phyloP scores from a whole-genome alignment of 1,140 invertebrate species.

The Eupristina koningsbergeri region DNA sequence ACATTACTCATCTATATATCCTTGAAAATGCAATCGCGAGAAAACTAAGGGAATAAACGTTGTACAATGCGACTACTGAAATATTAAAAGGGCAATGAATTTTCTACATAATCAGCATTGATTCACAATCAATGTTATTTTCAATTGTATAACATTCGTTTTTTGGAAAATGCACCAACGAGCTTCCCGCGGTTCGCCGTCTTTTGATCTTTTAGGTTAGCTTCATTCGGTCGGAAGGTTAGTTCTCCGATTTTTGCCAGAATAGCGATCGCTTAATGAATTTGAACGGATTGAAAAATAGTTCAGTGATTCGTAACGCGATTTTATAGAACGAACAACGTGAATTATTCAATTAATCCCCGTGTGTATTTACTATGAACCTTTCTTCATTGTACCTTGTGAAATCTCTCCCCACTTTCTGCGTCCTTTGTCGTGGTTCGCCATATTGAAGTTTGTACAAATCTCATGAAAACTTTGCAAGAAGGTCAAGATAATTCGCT shows the following conservation, averaged over 20 bases:
- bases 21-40: constrained; percentile 28
- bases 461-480: constrained; percentile 48
- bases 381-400: constrained; percentile 66
- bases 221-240: constrained; percentile 33
- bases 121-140: constrained; percentile 27
- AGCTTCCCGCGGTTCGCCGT: constrained; percentile 47
- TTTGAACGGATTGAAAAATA: background rate
- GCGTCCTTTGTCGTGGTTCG: constrained; percentile 75
- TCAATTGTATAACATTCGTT: constrained; percentile 23
- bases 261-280: constrained; percentile 8
- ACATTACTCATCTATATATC: constrained; percentile 26
- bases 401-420: constrained; percentile 73
- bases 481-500: constrained; percentile 37
- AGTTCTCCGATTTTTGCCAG: constrained; percentile 21
- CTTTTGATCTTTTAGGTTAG: constrained; percentile 44
- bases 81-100: constrained; percentile 4
- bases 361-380: constrained; percentile 21
- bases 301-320: background rate
- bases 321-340: background rate
- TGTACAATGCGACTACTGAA: constrained; percentile 13
- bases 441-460: constrained; percentile 71
- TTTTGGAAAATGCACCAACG: constrained; percentile 43
- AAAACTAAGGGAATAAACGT: constrained; percentile 39
- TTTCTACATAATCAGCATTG: background rate
- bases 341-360: constrained; percentile 20